A percentile compares a stretch with the other conserved stretches of the same genome.
Evolutionary conservation across 2,797 vertebrate species (phyloP).

Genomic region (Zenarchopterus dispar): DNA sequence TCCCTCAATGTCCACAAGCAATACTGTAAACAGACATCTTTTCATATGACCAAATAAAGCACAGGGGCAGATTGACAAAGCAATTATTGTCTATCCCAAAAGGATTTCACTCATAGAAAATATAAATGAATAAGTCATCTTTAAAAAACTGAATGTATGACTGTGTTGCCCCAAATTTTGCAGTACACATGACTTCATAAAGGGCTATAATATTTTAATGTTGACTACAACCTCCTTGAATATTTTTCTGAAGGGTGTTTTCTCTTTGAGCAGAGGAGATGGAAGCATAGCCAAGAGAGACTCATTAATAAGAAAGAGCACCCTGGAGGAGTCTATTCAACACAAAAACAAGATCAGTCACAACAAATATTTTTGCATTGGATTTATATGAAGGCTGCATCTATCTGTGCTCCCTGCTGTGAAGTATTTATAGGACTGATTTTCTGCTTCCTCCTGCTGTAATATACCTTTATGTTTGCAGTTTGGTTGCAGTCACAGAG

Average conservation of each 20-base stretch:
- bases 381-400: background rate
- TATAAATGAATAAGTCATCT: background rate
- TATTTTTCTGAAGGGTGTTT: slow-evolving; percentile 5
- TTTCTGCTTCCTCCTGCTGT: background rate
- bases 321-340: background rate
- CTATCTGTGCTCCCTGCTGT: background rate
- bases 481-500: no score
- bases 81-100: background rate
- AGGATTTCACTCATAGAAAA: no score
- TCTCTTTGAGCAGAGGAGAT: slow-evolving; percentile 1
- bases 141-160: background rate
- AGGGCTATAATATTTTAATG: slow-evolving; percentile 2
- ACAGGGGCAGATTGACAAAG: background rate
- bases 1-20: background rate
- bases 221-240: slow-evolving; percentile 7
- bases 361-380: background rate
- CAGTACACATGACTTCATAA: background rate
- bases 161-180: background rate
- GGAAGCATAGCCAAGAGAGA: slow-evolving; percentile 1
- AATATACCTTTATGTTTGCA: background rate
- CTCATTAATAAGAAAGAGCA: slow-evolving; percentile 22
- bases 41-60: background rate
- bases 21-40: no score
- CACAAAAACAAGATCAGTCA: background rate
- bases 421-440: background rate